phyloP scores from a whole-genome alignment of 2,797 vertebrate genomes.

The Apogon talboti region DNA sequence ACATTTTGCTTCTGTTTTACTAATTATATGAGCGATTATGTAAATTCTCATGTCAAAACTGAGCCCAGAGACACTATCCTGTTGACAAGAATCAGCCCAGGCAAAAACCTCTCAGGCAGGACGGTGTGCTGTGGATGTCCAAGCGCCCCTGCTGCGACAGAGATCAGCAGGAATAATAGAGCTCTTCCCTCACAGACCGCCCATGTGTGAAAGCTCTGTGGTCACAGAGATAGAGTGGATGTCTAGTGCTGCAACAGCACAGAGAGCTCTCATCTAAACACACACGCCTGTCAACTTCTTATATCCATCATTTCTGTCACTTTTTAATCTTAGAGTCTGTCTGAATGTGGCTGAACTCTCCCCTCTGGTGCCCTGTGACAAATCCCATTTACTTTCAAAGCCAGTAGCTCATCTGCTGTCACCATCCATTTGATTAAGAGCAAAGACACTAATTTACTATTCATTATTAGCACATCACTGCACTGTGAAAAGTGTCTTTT shows the following conservation, averaged over 20 bases:
- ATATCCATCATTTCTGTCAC: no score
- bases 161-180: conserved; percentile 41
- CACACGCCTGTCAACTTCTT: no score
- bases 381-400: conserved; percentile 63
- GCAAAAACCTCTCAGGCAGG: conserved; percentile 2
- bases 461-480: conserved; percentile 68
- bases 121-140: conserved; percentile 23
- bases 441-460: conserved; percentile 66
- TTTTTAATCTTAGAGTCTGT: not conserved
- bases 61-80: not conserved
- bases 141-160: conserved; percentile 25
- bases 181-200: conserved; percentile 33
- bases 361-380: conserved; percentile 42
- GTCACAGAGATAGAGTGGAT: conserved; percentile 31
- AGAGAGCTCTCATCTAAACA: conserved; percentile 14
- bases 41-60: not conserved
- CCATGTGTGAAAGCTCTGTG: conserved; percentile 36
- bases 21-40: not conserved
- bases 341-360: conserved; percentile 18
- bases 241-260: conserved; percentile 15
- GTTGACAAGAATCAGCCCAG: not conserved
- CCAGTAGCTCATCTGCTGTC: conserved; percentile 59
- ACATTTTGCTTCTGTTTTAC: not conserved
- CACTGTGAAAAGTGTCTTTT: conserved; percentile 61
- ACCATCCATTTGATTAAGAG: conserved; percentile 61